A percentile compares a stretch with the other conserved stretches of the same genome.
These are phyloP conservation scores for Calliopsis andreniformis DNA, from an alignment of 1,140 invertebrate species.

Conservation along the genomic window DNA sequence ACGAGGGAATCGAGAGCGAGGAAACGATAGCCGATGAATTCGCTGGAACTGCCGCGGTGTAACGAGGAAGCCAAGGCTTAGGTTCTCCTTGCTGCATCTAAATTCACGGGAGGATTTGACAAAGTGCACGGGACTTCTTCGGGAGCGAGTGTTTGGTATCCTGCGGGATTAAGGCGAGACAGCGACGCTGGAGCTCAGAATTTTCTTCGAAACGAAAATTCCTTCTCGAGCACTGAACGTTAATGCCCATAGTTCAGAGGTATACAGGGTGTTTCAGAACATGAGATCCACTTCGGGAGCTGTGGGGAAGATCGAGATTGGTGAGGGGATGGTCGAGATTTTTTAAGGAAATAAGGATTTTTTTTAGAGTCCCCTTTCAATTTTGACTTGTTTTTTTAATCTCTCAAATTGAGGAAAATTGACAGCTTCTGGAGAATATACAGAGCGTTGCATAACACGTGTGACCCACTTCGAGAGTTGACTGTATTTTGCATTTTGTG, in stretches of 20 bases:
- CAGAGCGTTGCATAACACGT: not conserved
- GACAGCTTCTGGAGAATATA: not conserved
- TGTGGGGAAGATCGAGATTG: too few species aligned
- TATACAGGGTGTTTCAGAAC: too few species aligned
- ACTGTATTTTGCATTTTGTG: too few species aligned
- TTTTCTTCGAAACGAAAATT: conserved; percentile 23
- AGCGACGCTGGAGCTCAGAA: not conserved
- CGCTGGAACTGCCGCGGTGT: not conserved
- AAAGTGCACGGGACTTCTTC: conserved; percentile 5
- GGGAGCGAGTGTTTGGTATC: conserved; percentile 12
- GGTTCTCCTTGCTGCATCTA: conserved; percentile 24
- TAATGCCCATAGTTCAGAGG: too few species aligned
- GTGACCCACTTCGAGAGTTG: too few species aligned
- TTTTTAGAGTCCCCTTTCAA: too few species aligned
- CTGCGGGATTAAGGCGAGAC: conserved; percentile 31
- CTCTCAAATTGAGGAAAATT: not conserved
- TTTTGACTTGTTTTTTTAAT: too few species aligned
- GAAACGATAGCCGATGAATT: conserved; percentile 6
- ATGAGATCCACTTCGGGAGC: too few species aligned
- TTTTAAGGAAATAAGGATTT: too few species aligned
- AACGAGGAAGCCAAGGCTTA: conserved; percentile 21
- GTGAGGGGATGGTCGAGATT: too few species aligned
- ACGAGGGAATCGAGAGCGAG: conserved; percentile 21
- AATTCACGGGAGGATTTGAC: conserved; percentile 44
- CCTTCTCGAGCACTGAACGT: not conserved